These are phyloP conservation scores for Otolemur crassicaudatus DNA, from an alignment of 2,797 vertebrate genomes.

Conservation along the genomic window DNA sequence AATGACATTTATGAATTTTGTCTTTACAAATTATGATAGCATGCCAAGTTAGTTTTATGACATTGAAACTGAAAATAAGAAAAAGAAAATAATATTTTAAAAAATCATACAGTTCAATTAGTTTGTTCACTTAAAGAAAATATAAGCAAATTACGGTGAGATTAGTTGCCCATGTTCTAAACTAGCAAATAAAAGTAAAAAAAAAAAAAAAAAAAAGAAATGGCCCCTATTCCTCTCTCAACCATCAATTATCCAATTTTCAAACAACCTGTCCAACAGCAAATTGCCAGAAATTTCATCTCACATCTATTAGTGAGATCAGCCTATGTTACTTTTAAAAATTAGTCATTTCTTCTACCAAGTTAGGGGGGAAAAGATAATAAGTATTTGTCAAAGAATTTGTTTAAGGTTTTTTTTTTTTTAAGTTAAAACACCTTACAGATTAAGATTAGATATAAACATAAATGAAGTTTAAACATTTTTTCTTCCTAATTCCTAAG, in stretches of 20 bases:
- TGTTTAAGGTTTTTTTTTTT: slow-evolving; percentile 1
- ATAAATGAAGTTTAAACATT: neutral
- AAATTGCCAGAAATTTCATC: neutral
- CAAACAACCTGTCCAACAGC: neutral
- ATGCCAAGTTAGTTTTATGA: neutral
- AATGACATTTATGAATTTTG: slow-evolving; percentile 43
- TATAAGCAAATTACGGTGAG: neutral
- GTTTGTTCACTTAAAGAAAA: neutral
- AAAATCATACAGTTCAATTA: neutral
- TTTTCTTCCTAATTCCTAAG: neutral
- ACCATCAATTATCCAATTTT: neutral
- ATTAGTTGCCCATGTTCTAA: neutral
- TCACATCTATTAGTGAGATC: neutral
- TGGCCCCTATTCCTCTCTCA: neutral
- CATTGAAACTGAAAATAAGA: slow-evolving; percentile 27
- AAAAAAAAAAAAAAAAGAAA: neutral
- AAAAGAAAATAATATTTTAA: neutral
- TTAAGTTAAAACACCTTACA: slow-evolving; percentile 43
- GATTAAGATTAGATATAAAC: neutral
- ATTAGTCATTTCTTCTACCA: neutral
- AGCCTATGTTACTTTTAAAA: neutral
- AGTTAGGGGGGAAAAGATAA: neutral
- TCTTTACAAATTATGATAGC: slow-evolving; percentile 21
- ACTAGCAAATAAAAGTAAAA: neutral
- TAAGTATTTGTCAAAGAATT: neutral